A percentile compares a stretch with the other conserved stretches of the same genome.
Conservation (phyloP, 2,797 vertebrate genomes). For the Atherinosoma microstoma region DNA sequence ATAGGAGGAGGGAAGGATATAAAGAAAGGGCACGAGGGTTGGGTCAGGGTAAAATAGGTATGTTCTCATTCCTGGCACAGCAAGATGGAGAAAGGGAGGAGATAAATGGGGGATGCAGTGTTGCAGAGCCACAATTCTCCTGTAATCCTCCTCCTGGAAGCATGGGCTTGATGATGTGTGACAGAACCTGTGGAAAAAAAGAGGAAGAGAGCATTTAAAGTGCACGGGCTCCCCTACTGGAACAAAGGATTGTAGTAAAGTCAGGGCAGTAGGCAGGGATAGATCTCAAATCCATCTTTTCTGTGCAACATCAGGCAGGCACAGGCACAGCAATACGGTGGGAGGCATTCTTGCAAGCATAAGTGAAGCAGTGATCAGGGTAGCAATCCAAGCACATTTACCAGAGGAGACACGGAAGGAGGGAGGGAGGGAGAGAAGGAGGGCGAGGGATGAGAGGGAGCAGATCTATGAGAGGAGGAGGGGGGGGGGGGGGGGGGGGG, state of each 20-base stretch:
- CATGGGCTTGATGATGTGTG: conserved; percentile 47
- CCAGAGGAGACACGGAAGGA: conserved; percentile 56
- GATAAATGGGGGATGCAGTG: conserved; percentile 50
- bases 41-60: conserved; percentile 64
- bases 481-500: conserved; percentile 67
- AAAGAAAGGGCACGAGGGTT: conserved; percentile 43
- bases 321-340: conserved; percentile 62
- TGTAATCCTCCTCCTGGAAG: conserved; percentile 56
- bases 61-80: conserved; percentile 54
- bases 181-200: conserved; percentile 27
- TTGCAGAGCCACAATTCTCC: conserved; percentile 49
- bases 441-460: conserved; percentile 65
- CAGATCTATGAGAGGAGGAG: conserved; percentile 68
- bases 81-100: conserved; percentile 51
- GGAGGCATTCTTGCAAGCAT: conserved; percentile 77
- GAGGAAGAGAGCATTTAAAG: conserved; percentile 42
- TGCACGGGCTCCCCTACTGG: conserved; percentile 48
- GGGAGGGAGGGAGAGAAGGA: conserved; percentile 34
- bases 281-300: conserved; percentile 48
- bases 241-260: conserved; percentile 60
- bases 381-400: conserved; percentile 81
- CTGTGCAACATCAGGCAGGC: conserved; percentile 65
- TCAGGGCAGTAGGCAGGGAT: conserved; percentile 40
- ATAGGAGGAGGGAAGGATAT: conserved; percentile 48
- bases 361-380: conserved; percentile 76